phyloP scores from a whole-genome alignment of 2,888 invertebrate species.

The Formica aserva region DNA sequence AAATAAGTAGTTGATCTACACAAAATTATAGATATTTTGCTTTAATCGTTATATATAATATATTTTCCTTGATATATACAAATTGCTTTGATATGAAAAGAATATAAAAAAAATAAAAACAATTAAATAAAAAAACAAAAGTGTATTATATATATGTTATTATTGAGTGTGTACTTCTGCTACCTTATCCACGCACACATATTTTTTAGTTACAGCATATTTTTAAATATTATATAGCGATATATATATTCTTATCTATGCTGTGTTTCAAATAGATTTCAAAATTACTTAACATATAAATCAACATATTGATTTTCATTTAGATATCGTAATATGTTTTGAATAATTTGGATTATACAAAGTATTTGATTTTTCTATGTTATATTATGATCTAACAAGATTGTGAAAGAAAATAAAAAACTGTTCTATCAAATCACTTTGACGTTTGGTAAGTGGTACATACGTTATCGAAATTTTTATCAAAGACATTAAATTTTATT shows the following conservation, averaged over 20 bases:
- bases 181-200: neutral
- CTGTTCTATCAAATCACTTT: neutral
- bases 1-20: neutral
- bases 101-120: neutral
- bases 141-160: neutral
- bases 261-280: neutral
- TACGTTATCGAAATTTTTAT: slow-evolving; percentile 60
- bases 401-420: slow-evolving; percentile 17
- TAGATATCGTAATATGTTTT: slow-evolving; percentile 5
- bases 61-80: neutral
- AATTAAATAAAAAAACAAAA: neutral
- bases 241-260: neutral
- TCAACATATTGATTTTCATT: neutral
- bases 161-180: neutral
- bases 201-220: neutral
- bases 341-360: neutral
- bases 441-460: slow-evolving; percentile 6
- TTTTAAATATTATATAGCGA: neutral
- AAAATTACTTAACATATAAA: neutral
- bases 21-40: neutral
- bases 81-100: slow-evolving; percentile 16
- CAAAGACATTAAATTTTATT: slow-evolving; percentile 82
- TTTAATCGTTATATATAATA: slow-evolving; percentile 24
- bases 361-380: neutral
- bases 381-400: neutral